phyloP scores from a whole-genome alignment of 2,888 invertebrate genomes.

The Heteromyza rotundicornis region DNA sequence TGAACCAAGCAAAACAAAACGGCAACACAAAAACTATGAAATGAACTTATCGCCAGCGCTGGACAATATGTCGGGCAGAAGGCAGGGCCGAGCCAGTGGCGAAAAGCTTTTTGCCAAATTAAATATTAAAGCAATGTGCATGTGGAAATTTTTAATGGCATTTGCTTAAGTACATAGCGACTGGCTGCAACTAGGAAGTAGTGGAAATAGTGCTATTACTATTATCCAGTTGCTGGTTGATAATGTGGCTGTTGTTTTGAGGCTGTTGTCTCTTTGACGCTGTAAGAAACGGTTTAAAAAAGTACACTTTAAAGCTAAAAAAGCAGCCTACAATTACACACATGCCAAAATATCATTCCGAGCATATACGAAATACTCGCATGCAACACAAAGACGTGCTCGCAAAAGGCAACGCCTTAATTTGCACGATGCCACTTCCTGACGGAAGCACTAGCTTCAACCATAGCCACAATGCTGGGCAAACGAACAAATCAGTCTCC shows the following conservation, averaged over 20 bases:
- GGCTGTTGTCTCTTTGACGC: too few relatives aligned
- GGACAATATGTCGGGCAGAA: constrained; percentile 11
- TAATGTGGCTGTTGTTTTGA: too few relatives aligned
- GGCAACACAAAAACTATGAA: not conserved
- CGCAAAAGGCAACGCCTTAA: constrained; percentile 32
- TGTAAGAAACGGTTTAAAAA: too few relatives aligned
- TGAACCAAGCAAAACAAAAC: not conserved
- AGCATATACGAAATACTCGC: constrained; percentile 5
- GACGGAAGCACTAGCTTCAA: constrained; percentile 37
- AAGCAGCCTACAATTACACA: constrained; percentile 17
- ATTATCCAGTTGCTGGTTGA: too few relatives aligned
- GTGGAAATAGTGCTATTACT: too few relatives aligned
- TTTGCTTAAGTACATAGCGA: constrained; percentile 29
- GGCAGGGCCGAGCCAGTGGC: constrained; percentile 12
- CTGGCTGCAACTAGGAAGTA: too few relatives aligned
- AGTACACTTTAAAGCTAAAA: too few relatives aligned
- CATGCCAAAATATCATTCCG: not conserved
- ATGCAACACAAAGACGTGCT: constrained; percentile 9
- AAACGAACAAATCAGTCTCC: not conserved
- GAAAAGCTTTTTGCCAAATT: constrained; percentile 53
- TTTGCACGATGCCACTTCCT: constrained; percentile 39
- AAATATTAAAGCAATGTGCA: constrained; percentile 55
- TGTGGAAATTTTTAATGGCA: constrained; percentile 46
- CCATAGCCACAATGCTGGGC: constrained; percentile 15
- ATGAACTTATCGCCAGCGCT: not conserved